phyloP scores from a whole-genome alignment of 2,113 vertebrate species.

The Natator depressus region DNA sequence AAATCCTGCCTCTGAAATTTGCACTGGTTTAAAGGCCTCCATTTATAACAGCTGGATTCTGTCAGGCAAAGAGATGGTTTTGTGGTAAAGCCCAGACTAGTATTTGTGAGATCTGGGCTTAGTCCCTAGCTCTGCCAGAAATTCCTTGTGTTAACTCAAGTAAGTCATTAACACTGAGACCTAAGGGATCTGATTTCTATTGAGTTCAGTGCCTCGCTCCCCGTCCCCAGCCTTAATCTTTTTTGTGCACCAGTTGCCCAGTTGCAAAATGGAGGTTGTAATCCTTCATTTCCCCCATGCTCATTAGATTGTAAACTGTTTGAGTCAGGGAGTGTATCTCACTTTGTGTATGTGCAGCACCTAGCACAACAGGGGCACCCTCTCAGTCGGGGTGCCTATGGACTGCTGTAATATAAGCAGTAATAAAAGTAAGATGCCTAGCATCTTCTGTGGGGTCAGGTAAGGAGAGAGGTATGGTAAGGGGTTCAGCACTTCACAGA shows the following conservation, averaged over 20 bases:
- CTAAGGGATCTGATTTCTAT: neutral
- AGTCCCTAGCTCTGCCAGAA: neutral
- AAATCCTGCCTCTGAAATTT: neutral
- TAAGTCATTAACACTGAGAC: too few relatives aligned
- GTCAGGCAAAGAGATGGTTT: neutral
- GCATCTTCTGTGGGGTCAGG: neutral
- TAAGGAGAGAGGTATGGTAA: accelerated
- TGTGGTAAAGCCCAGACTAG: neutral
- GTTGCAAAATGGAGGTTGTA: too few relatives aligned
- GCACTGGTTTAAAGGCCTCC: neutral
- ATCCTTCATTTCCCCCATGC: too few relatives aligned
- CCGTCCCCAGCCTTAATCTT: too few relatives aligned
- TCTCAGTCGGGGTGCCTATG: neutral
- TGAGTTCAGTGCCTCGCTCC: accelerated
- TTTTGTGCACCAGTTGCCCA: too few relatives aligned
- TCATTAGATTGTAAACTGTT: too few relatives aligned
- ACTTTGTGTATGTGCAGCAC: neutral
- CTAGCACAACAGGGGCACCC: neutral
- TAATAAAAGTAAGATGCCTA: accelerated
- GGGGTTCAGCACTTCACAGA: neutral
- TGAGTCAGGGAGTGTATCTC: neutral
- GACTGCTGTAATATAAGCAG: neutral
- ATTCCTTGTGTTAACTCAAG: too few relatives aligned
- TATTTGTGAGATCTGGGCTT: neutral
- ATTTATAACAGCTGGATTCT: accelerated